A percentile compares a stretch with the other conserved stretches of the same genome.
phyloP scores from a whole-genome alignment of 2,797 vertebrate genomes.

The Rhinatrema bivittatum region DNA sequence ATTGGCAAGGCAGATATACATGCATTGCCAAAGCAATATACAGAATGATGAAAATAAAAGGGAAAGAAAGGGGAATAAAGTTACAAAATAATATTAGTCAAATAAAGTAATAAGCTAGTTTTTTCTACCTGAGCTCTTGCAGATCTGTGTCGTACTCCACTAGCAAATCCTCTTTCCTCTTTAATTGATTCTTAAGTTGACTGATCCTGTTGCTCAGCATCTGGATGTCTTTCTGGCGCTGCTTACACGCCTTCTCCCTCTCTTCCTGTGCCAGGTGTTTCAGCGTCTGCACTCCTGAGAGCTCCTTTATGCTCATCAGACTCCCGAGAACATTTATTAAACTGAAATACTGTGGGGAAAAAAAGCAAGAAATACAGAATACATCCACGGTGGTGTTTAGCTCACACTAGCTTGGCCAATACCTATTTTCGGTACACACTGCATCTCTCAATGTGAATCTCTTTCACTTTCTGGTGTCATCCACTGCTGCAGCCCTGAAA shows the following conservation, averaged over 20 bases:
- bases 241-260: slow-evolving; percentile 32
- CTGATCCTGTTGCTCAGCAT: slow-evolving; percentile 48
- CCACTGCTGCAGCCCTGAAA: too few relatives aligned
- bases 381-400: too few relatives aligned
- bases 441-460: too few relatives aligned
- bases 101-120: too few relatives aligned
- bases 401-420: too few relatives aligned
- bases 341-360: slow-evolving; percentile 52
- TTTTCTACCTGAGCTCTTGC: slow-evolving; percentile 60
- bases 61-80: too few relatives aligned
- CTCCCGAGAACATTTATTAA: slow-evolving; percentile 46
- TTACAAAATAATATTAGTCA: too few relatives aligned
- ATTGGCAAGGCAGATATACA: too few relatives aligned
- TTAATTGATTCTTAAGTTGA: slow-evolving; percentile 44
- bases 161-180: slow-evolving; percentile 52
- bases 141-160: slow-evolving; percentile 32
- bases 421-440: too few relatives aligned
- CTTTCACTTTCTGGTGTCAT: too few relatives aligned
- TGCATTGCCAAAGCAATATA: too few relatives aligned
- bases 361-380: not conserved
- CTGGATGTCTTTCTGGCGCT: slow-evolving; percentile 46
- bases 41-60: too few relatives aligned
- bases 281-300: slow-evolving; percentile 51
- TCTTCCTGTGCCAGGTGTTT: slow-evolving; percentile 47
- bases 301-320: slow-evolving; percentile 54